Base-by-base conservation (phyloP, 2,888 invertebrate species). In the Polietes domitor region DNA sequence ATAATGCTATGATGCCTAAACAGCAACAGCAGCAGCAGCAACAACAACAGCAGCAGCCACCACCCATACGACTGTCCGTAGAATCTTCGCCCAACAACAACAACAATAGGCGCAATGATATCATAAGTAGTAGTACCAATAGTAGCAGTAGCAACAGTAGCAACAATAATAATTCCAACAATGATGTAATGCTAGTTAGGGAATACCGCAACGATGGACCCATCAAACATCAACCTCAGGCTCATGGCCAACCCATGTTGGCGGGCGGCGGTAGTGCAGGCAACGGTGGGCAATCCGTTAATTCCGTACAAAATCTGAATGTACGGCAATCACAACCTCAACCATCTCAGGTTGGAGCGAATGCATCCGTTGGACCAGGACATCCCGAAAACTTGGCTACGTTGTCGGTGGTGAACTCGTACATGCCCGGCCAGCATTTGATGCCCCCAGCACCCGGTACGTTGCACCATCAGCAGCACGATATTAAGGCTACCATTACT, bases 401-500 rank as follows among this genome's bases (percentile, higher is more conserved):
- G 0, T 92, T 96, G 1, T 95, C 95, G 32, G 95, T 96, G 68
- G 96, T 96, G 47, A 93, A 93, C 89, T 92, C 93, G 9, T 93
- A 93, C 37, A 88, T 92, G 77, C 26, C 88, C 70, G 82, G 87
- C 28, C 87, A 88, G 70, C 88, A 88, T 75, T 78, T 88, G 73
- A 85, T 88, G 1, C 89, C 91, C 7, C 76, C 83, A 17, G 74
- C 72, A 5, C 77, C 88, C 63, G 77, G 77, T 37, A 72, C 75
- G 12, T 68, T 81, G 47, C 90, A 89, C 15, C 91, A 90, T 82
- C 90, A 90, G 70, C 88, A 88, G 15, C 88, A 91, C 85, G 89
- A 88, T 70, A 94, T 95, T 37, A 93, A 95, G 86, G 95, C 96
- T 65, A 95, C 95, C 28, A 95, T 96, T 73, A 95, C 95, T 12